Evolutionary conservation across 2,888 invertebrate genomes (phyloP).

Genomic region (Heliothis peltigera): DNA sequence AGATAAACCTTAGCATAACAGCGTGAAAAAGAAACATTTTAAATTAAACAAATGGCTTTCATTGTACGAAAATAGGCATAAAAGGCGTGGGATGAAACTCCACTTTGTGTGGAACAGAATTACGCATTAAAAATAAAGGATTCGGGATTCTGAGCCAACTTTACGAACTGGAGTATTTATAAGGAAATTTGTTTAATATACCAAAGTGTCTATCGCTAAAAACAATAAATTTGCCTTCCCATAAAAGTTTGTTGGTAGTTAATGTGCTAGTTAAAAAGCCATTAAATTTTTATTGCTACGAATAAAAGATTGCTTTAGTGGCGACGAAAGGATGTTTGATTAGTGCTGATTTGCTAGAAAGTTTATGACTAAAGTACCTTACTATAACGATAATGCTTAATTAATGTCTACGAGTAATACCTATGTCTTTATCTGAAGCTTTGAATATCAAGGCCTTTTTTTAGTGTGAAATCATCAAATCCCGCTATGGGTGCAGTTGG

Average conservation of each 20-base stretch:
- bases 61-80: background rate
- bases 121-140: conserved; percentile 1
- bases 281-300: conserved; percentile 42
- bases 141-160: background rate
- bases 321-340: conserved; percentile 29
- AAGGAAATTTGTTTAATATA: too few species aligned
- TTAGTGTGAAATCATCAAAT: too few species aligned
- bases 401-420: too few species aligned
- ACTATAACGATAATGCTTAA: background rate
- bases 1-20: background rate
- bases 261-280: conserved; percentile 31
- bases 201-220: background rate
- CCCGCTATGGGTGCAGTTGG: too few species aligned
- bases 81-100: background rate
- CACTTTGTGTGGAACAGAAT: background rate
- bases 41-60: background rate
- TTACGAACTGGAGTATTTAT: background rate
- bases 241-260: conserved; percentile 30
- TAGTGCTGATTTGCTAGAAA: conserved; percentile 25
- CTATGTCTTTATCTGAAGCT: background rate
- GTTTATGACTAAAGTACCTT: background rate
- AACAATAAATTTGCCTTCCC: conserved; percentile 32
- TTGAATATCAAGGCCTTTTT: background rate
- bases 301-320: conserved; percentile 26
- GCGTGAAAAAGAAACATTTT: background rate